Evolutionary conservation across 2,888 invertebrate species (phyloP), one percentile per base, ranked within the genome.

Genomic region (Salticus scenicus): DNA sequence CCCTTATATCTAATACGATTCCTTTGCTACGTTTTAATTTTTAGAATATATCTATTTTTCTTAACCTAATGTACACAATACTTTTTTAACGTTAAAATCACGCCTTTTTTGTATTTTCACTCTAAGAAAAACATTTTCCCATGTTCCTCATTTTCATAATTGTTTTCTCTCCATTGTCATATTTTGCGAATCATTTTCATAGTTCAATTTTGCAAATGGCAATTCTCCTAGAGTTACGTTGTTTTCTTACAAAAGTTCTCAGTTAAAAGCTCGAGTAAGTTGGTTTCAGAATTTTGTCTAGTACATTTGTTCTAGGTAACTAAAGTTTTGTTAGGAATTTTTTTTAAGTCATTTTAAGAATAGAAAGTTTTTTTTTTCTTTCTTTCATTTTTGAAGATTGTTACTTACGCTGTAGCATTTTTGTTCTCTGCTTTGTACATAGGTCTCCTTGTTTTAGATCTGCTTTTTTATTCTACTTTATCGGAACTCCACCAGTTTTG

Each of bases 181-280:
- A 37, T 33, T 67, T 20, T 67, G 24, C 57, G 24, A 57, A 57
- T 57, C 57, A 57, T 24, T 57, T 24, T 24, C 57, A 57, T 57
- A 57, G 57, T 57, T 57, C 57, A 57, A 57, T 57, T 57, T 57
- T 57, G 57, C 57, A 57, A 57, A 57, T 57, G 57, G 57, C 57
- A 17, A 57, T 24, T 57, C 24, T 57, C 24, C 24, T 24, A 4
- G 8, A 7, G 17, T 57, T 57, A 24, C 24, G 20, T 24, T 24
- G 57, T 5, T 57, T 57, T 1, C 20, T 5, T 24, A 17, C 17
- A n/a, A 57, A 57, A 24, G 4, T 24, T 57, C 57, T 57, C 24
- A 57, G 57, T 57, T 57, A 57, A 57, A 57, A 57, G 2, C 24
- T 24, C 17, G 24, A 57, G 24, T 1, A n/a, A 12, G 5, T 24